Conservation (phyloP, 2,113 vertebrate species). For the Rhinoderma darwinii region DNA sequence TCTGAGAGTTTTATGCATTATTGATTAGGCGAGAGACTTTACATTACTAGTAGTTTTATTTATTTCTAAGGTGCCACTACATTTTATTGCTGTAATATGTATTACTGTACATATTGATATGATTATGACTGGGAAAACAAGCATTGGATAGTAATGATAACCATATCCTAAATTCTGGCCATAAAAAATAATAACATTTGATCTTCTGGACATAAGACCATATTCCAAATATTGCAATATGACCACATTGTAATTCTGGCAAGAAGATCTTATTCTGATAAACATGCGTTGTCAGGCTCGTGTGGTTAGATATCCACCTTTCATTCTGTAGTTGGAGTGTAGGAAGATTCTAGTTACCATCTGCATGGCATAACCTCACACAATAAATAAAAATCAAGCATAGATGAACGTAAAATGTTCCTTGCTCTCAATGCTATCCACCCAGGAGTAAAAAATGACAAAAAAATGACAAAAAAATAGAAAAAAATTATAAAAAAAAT, state of each 20-base stretch:
- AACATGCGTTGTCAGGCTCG: neutral
- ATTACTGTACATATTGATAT: neutral
- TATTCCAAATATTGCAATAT: neutral
- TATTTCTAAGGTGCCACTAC: neutral
- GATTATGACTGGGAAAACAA: neutral
- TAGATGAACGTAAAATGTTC: neutral
- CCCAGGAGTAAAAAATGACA: too few species aligned
- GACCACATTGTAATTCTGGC: neutral
- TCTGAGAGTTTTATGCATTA: neutral
- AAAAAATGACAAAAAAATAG: neutral
- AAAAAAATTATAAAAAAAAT: neutral
- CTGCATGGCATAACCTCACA: neutral
- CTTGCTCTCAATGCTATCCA: neutral
- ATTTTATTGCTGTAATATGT: too few species aligned
- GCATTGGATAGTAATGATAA: neutral
- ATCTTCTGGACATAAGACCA: neutral
- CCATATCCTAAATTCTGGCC: neutral
- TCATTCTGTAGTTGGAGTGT: neutral
- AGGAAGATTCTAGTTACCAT: neutral
- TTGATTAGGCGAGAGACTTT: neutral
- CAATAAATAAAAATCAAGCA: neutral
- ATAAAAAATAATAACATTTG: too few species aligned
- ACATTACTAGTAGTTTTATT: slow-evolving; percentile 4
- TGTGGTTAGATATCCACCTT: neutral
- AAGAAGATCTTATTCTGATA: neutral